A percentile compares a stretch with the other conserved stretches of the same genome.
Conservation (phyloP, 2,113 vertebrate genomes). For the Loxodonta africana region DNA sequence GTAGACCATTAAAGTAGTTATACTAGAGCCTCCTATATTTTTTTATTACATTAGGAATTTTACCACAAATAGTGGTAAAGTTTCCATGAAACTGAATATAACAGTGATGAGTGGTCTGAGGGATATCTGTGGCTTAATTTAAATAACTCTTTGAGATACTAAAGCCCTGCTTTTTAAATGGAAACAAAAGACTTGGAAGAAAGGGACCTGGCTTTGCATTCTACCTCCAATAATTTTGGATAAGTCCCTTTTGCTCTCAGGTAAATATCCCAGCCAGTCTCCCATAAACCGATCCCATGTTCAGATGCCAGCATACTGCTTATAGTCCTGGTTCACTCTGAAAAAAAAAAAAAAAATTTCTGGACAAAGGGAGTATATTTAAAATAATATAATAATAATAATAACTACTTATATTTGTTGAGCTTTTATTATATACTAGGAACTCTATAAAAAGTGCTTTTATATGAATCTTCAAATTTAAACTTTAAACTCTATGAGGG, state of each 20-base stretch:
- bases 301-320: neutral
- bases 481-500: neutral
- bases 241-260: neutral
- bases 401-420: neutral
- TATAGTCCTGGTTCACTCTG: neutral
- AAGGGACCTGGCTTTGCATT: neutral
- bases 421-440: neutral
- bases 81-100: slow-evolving; percentile 24
- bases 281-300: neutral
- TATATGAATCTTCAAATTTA: neutral
- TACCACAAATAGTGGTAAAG: neutral
- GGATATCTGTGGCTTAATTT: neutral
- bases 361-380: neutral
- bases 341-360: neutral
- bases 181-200: neutral
- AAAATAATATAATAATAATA: neutral
- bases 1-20: neutral
- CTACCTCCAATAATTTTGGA: neutral
- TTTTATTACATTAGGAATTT: neutral
- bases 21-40: neutral
- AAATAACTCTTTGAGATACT: neutral
- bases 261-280: neutral
- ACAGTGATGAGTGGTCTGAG: neutral
- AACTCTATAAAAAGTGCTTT: neutral
- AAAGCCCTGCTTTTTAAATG: neutral